These are phyloP conservation scores for Toxonevra muliebris DNA, from an alignment of 2,888 invertebrate species.

Conservation along the genomic window DNA sequence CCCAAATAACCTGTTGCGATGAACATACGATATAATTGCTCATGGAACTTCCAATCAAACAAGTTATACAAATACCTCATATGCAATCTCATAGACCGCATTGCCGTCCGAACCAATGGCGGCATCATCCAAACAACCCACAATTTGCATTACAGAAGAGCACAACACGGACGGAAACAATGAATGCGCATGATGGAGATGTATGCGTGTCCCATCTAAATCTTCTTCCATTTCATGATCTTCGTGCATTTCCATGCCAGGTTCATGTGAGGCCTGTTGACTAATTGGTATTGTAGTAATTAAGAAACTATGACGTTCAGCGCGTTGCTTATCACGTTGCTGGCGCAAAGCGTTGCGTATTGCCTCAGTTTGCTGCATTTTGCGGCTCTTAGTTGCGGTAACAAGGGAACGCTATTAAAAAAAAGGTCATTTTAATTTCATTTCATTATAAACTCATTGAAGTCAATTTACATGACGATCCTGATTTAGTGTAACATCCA, in stretches of 20 bases:
- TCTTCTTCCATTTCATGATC: conserved; percentile 87
- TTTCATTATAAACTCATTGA: neutral
- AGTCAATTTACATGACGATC: conserved; percentile 84
- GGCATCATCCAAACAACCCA: conserved; percentile 93
- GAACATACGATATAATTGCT: neutral
- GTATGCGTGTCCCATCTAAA: conserved; percentile 77
- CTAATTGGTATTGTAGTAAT: conserved; percentile 96
- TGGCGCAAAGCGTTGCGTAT: conserved; percentile 94
- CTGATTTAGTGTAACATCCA: conserved; percentile 98
- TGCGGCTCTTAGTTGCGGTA: conserved; percentile 97
- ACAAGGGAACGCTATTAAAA: conserved; percentile 83
- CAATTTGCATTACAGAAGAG: conserved; percentile 94
- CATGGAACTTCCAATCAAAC: conserved; percentile 39
- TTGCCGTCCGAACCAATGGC: conserved; percentile 94
- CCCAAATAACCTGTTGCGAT: conserved; percentile 85
- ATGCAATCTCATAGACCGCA: conserved; percentile 96
- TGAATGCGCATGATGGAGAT: conserved; percentile 91
- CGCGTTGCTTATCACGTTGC: conserved; percentile 93
- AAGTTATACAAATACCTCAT: conserved; percentile 70
- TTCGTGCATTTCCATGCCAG: conserved; percentile 81
- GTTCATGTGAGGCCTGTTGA: conserved; percentile 95
- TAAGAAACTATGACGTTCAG: conserved; percentile 94
- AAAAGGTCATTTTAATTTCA: neutral
- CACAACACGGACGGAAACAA: conserved; percentile 97
- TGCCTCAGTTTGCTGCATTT: conserved; percentile 98